Evolutionary conservation across 2,797 vertebrate species (phyloP).

Genomic region (Cygnus olor): DNA sequence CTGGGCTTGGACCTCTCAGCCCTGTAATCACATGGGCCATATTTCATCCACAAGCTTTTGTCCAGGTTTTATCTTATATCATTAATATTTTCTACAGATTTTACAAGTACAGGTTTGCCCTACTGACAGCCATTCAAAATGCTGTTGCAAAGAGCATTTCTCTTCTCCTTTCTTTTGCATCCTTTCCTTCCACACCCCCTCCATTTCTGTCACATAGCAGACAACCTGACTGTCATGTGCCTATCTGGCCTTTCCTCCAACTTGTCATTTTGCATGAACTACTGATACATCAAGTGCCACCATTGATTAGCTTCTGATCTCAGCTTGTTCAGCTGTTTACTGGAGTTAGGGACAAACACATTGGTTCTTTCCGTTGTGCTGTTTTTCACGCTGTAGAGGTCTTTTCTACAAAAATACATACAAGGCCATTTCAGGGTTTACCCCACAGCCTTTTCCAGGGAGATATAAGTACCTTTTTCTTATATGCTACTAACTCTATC

Average conservation of each 20-base stretch:
- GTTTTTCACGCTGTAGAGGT: not conserved
- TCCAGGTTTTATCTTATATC: not conserved
- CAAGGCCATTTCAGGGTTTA: not conserved
- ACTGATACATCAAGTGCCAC: conserved; percentile 27
- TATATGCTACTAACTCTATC: not conserved
- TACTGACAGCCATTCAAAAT: not conserved
- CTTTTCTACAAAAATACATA: not conserved
- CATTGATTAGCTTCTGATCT: conserved; percentile 33
- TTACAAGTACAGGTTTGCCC: not conserved
- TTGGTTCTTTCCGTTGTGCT: not conserved
- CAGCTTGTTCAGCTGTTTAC: conserved; percentile 26
- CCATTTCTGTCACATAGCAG: conserved; percentile 18
- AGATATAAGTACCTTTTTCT: not conserved
- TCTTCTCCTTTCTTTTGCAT: not conserved
- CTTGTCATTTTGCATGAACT: conserved; percentile 27
- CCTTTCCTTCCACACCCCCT: not conserved
- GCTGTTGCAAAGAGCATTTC: not conserved
- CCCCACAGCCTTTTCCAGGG: not conserved
- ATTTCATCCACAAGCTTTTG: not conserved
- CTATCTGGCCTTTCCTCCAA: conserved; percentile 8
- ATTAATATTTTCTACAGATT: not conserved
- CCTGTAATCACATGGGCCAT: fast-evolving
- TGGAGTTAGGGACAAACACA: not conserved
- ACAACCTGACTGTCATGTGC: not conserved
- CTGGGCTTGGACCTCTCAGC: not conserved